Evolutionary conservation across 2,797 vertebrate genomes (phyloP).

Genomic region (Spondyliosoma cantharus): DNA sequence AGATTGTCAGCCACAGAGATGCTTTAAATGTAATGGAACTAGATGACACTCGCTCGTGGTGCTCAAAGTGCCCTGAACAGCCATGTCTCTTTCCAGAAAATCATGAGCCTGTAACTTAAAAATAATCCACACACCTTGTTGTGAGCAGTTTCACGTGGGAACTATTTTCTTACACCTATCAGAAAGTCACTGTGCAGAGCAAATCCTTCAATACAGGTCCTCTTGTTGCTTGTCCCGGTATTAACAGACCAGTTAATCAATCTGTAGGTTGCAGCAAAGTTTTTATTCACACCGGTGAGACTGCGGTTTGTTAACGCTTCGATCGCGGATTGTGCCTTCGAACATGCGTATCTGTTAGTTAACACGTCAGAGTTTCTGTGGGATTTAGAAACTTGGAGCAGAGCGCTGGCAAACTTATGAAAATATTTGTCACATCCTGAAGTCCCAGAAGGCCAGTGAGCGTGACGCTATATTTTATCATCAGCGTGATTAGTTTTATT

Average conservation of each 20-base stretch:
- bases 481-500: conserved; percentile 77
- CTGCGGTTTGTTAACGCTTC: not conserved
- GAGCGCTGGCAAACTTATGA: conserved; percentile 56
- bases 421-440: conserved; percentile 59
- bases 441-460: conserved; percentile 55
- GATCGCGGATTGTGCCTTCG: conserved; percentile 7
- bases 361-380: conserved; percentile 21
- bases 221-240: not conserved
- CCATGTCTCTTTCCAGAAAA: too few species aligned
- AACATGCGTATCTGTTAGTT: conserved; percentile 14
- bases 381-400: conserved; percentile 36
- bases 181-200: too few species aligned
- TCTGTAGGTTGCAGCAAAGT: not conserved
- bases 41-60: too few species aligned
- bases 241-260: not conserved
- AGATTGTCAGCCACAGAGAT: too few species aligned
- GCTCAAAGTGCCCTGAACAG: too few species aligned
- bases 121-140: too few species aligned
- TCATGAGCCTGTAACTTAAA: too few species aligned
- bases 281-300: conserved; percentile 4
- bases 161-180: too few species aligned
- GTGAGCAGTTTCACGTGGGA: too few species aligned
- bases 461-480: conserved; percentile 70
- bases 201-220: not conserved
- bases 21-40: too few species aligned